phyloP scores from a whole-genome alignment of 2,113 vertebrate species.

The Anoura caudifer region DNA sequence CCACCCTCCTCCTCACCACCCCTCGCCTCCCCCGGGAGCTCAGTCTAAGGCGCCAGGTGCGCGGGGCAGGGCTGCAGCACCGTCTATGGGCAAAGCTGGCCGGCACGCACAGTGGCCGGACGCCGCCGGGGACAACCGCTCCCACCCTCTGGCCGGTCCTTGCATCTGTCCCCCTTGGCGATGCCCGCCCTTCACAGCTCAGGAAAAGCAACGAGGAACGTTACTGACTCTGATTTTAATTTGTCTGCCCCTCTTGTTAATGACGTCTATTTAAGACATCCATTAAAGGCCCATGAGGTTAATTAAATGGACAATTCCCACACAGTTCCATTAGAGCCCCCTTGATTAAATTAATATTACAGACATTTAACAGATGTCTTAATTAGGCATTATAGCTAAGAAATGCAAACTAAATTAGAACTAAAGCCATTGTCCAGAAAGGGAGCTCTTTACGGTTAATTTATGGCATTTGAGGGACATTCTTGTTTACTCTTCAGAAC shows the following conservation, averaged over 20 bases:
- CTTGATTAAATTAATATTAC: constrained; percentile 82
- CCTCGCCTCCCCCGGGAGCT: neutral
- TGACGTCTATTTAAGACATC: constrained; percentile 76
- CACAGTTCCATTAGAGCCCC: constrained; percentile 77
- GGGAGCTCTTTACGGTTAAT: constrained; percentile 58
- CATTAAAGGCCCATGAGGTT: constrained; percentile 79
- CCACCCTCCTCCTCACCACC: neutral
- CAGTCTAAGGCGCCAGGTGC: neutral
- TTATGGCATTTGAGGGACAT: constrained; percentile 43
- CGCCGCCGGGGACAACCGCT: neutral
- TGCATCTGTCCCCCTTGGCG: neutral
- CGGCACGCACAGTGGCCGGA: neutral
- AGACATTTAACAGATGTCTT: constrained; percentile 83
- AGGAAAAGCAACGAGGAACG: constrained; percentile 63
- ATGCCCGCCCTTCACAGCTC: constrained; percentile 76
- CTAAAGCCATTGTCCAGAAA: constrained; percentile 71
- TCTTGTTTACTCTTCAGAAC: constrained; percentile 54
- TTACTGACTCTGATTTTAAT: constrained; percentile 75
- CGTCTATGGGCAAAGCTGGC: neutral
- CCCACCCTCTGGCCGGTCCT: neutral
- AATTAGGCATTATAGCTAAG: constrained; percentile 79
- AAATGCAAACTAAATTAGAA: constrained; percentile 75
- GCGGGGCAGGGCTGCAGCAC: neutral
- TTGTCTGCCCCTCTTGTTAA: constrained; percentile 77
- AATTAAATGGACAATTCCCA: constrained; percentile 82